phyloP scores from a whole-genome alignment of 1,140 invertebrate species.

The Popillia japonica region DNA sequence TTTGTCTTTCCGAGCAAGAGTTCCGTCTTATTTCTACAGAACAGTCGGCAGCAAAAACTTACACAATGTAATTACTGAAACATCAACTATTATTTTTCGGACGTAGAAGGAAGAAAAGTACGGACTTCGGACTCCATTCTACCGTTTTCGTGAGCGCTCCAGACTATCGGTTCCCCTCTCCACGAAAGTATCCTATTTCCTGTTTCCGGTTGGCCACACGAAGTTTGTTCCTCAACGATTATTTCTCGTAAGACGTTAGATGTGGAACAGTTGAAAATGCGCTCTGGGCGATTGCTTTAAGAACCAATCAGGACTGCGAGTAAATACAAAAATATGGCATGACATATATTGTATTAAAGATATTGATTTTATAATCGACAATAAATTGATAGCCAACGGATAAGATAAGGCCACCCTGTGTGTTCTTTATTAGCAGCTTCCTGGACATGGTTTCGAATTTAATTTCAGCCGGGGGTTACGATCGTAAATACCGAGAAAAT shows the following conservation, averaged over 20 bases:
- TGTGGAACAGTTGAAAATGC: background rate
- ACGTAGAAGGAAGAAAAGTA: background rate
- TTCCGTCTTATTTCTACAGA: background rate
- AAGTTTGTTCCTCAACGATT: background rate
- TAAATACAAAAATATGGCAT: slow-evolving; percentile 10
- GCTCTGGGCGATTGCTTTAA: background rate
- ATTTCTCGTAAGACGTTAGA: background rate
- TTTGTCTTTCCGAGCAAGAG: background rate
- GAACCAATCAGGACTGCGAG: background rate
- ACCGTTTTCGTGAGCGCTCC: background rate
- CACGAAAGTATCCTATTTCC: slow-evolving; percentile 1
- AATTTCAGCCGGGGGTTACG: background rate
- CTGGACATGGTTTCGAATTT: background rate
- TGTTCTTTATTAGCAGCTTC: background rate
- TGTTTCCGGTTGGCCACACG: background rate
- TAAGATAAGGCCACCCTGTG: background rate
- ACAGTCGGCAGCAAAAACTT: background rate
- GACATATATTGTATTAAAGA: background rate
- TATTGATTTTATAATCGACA: slow-evolving; percentile 15
- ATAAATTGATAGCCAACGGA: background rate
- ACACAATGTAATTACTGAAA: slow-evolving; percentile 1
- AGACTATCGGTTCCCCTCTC: background rate
- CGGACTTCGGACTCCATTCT: background rate
- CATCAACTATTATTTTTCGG: slow-evolving; percentile 7
- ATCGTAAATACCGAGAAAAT: background rate